Conservation (phyloP, 1,140 invertebrate species). For the Rhizoglyphus robini region DNA sequence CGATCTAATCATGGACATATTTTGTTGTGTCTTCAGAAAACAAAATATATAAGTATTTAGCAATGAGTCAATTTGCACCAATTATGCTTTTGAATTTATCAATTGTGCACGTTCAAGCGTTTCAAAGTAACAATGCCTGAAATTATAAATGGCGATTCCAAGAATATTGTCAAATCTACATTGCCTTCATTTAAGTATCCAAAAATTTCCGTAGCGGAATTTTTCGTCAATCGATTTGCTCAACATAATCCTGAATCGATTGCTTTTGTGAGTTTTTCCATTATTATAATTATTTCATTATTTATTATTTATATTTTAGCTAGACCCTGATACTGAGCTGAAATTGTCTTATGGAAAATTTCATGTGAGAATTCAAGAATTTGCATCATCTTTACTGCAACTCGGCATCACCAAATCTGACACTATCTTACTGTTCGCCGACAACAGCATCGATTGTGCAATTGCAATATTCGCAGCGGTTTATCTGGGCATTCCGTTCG, state of each 20-base stretch:
- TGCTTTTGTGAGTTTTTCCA: background rate
- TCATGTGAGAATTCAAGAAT: background rate
- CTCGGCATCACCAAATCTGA: background rate
- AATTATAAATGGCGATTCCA: too few relatives aligned
- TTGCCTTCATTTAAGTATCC: too few relatives aligned
- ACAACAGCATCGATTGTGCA: background rate
- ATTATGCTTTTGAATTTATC: too few relatives aligned
- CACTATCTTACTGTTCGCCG: background rate
- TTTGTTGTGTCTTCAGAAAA: too few relatives aligned
- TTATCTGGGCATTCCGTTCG: background rate
- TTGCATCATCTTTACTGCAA: background rate
- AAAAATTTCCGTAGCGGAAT: too few relatives aligned
- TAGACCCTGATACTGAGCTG: background rate
- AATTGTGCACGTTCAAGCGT: too few relatives aligned
- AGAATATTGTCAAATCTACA: too few relatives aligned
- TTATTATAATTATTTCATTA: background rate
- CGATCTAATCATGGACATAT: too few relatives aligned
- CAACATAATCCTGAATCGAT: background rate
- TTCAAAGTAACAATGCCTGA: too few relatives aligned
- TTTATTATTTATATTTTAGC: background rate
- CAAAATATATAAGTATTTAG: too few relatives aligned
- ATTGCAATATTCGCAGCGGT: background rate
- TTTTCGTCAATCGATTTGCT: too few relatives aligned
- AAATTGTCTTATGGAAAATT: background rate
- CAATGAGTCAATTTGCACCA: too few relatives aligned